Base-by-base conservation (phyloP, 2,797 vertebrate genomes). In the Muscicapa comitata region DNA sequence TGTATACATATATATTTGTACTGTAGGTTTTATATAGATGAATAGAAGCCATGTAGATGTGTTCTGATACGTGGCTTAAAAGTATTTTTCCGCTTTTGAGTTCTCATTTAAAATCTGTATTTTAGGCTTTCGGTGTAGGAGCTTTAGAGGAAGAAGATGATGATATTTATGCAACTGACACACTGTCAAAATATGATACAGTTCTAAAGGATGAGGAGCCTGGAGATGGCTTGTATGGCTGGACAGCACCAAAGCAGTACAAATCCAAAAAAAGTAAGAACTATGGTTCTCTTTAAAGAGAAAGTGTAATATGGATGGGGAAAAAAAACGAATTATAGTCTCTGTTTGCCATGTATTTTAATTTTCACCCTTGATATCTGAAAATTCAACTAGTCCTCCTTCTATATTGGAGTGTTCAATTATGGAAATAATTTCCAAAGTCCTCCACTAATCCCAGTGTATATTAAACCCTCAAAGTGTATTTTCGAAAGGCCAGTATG, bases 91-190 rank as follows among this genome's bases (percentile, higher is more conserved):
- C 5, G 31, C 13, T 61, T 70, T 28, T 13, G 51, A 48, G 33
- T 38, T 96, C 3, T 73, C 17, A 67, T 55, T 53, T 66, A 9
- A 94, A 93, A 83, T 74, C 9, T 13, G 0, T 70, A 47, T 95
- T 82, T 75, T 54, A 99, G 99, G 99, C 98, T 17, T 99, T 99
- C 31, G 99, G 99, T 10, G 98, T 99, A 10, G 99, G 99, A 25
- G 99, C 99, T 17, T 96, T 99, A 84, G 99, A 99, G 95, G 99
- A 99, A 9, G 99, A 99, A 17, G 99, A 99, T 5, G 99, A 98
- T n/a, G 99, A 99, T 35, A 98, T 99, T 81, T 99, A 99, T 88
- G 98, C 98, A 90, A 98, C 97, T 35, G 99, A 99, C 96, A 96
- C 98, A 10, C 97, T 99, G 90, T 99, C 98, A 75, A 98, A 98